Evolutionary conservation across 1,140 invertebrate genomes (phyloP).

Genomic region (Pseudomyrmex dendroicus): DNA sequence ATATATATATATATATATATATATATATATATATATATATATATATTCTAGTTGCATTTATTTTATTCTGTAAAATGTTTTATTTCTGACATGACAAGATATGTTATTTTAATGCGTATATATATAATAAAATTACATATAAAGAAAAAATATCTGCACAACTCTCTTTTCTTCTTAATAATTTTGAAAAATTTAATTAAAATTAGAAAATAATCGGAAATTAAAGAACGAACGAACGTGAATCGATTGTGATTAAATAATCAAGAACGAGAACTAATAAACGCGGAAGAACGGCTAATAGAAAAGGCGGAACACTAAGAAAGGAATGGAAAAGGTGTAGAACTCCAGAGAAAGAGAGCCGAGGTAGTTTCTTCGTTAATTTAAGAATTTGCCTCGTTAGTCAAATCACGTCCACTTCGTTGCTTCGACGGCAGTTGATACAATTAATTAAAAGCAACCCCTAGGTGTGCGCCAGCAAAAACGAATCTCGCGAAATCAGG

Average conservation of each 20-base stretch:
- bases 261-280: constrained; percentile 14
- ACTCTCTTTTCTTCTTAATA: background rate
- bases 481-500: constrained; percentile 76
- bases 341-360: constrained; percentile 14
- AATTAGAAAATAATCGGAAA: constrained; percentile 27
- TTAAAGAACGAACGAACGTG: constrained; percentile 24
- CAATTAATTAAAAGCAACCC: constrained; percentile 82
- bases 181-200: background rate
- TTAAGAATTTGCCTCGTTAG: constrained; percentile 85
- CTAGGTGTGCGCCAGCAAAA: constrained; percentile 56
- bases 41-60: background rate
- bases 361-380: constrained; percentile 75
- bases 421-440: constrained; percentile 79
- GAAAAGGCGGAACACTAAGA: constrained; percentile 39
- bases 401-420: constrained; percentile 80
- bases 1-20: no score
- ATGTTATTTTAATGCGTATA: background rate
- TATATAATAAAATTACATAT: background rate
- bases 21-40: no score
- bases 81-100: background rate
- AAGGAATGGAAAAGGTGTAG: background rate
- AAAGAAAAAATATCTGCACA: background rate
- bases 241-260: constrained; percentile 48
- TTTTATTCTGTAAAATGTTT: background rate
- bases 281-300: constrained; percentile 25